phyloP scores from a whole-genome alignment of 1,140 invertebrate genomes.

The Ceratosolen fusciceps region DNA sequence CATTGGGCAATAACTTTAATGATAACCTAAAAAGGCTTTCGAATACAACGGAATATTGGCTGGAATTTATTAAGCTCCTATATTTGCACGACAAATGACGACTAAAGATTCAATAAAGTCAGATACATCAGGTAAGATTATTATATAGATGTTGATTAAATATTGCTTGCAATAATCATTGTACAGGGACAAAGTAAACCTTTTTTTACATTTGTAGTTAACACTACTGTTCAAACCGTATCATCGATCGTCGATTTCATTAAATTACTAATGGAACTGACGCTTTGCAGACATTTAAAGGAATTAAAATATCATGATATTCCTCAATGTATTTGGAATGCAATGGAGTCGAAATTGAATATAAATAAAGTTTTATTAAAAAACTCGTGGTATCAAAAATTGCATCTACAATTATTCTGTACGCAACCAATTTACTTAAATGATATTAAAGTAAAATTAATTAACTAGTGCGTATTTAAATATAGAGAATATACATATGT shows the following conservation, averaged over 20 bases:
- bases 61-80: too few relatives aligned
- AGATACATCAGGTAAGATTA: too few relatives aligned
- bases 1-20: too few relatives aligned
- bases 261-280: conserved; percentile 48
- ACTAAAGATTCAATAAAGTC: too few relatives aligned
- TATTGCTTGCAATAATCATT: too few relatives aligned
- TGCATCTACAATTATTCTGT: conserved; percentile 65
- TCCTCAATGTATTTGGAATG: conserved; percentile 55
- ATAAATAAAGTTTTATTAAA: conserved; percentile 52
- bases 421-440: conserved; percentile 57
- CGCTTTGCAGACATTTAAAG: conserved; percentile 17
- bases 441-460: conserved; percentile 62
- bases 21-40: too few relatives aligned
- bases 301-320: conserved; percentile 41
- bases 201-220: neutral
- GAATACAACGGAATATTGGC: too few relatives aligned
- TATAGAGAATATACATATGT: neutral
- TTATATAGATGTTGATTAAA: too few relatives aligned
- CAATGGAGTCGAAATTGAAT: conserved; percentile 57
- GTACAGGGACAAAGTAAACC: too few relatives aligned
- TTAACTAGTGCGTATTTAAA: conserved; percentile 60
- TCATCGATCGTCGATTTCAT: conserved; percentile 52
- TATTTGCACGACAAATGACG: too few relatives aligned
- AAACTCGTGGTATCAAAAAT: conserved; percentile 57
- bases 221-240: conserved; percentile 9